These are phyloP conservation scores for Brienomyrus longianalis DNA, from an alignment of 2,113 vertebrate genomes.

Conservation along the genomic window DNA sequence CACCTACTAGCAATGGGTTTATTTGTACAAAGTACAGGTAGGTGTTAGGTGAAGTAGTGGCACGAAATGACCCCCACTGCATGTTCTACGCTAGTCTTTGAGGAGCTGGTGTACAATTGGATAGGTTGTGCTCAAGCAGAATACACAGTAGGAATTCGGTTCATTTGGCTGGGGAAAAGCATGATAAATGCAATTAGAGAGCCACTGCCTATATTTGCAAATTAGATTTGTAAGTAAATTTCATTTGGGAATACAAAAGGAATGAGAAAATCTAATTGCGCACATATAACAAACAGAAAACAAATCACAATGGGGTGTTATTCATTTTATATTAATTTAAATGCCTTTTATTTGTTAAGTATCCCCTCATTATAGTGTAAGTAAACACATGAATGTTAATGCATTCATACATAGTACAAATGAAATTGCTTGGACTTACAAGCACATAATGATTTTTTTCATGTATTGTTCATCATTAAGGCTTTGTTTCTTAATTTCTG, in stretches of 20 bases:
- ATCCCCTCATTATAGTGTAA: conserved; percentile 10
- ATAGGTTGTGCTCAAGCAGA: background rate
- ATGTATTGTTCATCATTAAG: background rate
- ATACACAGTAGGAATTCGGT: background rate
- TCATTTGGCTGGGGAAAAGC: conserved; percentile 19
- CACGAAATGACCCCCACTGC: background rate
- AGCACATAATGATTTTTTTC: conserved; percentile 10
- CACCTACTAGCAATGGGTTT: background rate
- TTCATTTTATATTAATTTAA: conserved; percentile 18
- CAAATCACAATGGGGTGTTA: conserved; percentile 13
- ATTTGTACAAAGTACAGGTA: background rate
- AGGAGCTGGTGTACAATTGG: background rate
- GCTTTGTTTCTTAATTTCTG: background rate
- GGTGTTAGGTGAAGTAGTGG: background rate
- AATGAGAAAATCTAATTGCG: conserved; percentile 19
- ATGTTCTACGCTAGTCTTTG: background rate
- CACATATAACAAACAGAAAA: conserved; percentile 7
- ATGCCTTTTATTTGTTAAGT: background rate
- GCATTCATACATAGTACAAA: background rate
- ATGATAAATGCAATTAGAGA: conserved; percentile 18
- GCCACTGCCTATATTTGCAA: conserved; percentile 16
- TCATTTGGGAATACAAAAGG: conserved; percentile 18
- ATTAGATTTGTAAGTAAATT: conserved; percentile 21
- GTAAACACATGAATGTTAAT: conserved; percentile 14
- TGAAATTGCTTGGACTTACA: conserved; percentile 7